Percentiles rank a stretch among this genome's conserved stretches.
Evolutionary conservation across 2,797 vertebrate species (phyloP).

Genomic region (Lithobates pipiens): DNA sequence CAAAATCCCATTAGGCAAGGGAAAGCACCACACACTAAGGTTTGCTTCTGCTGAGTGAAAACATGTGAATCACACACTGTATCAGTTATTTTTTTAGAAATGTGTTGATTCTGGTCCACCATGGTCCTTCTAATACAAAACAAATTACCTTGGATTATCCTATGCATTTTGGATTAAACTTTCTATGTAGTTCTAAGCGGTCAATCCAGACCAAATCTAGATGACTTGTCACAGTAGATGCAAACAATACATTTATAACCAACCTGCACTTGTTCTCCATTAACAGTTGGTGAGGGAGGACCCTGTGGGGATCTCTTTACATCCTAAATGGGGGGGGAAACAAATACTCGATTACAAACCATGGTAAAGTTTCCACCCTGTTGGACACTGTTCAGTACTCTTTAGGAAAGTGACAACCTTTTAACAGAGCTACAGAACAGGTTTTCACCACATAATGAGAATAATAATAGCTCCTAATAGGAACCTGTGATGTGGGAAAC

Average conservation of each 20-base stretch:
- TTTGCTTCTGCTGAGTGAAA: background rate
- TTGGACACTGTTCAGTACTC: too few relatives aligned
- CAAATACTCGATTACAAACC: background rate
- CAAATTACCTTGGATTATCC: background rate
- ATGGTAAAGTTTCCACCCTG: background rate
- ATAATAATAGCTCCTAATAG: too few relatives aligned
- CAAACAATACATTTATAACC: constrained; percentile 70
- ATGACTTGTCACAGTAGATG: background rate
- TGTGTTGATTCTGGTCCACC: background rate
- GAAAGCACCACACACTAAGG: too few relatives aligned
- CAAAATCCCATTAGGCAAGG: too few relatives aligned
- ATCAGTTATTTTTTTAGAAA: background rate
- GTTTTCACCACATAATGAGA: too few relatives aligned
- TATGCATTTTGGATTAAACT: background rate
- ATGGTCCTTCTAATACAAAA: background rate
- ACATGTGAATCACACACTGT: background rate
- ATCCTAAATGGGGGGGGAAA: constrained; percentile 83
- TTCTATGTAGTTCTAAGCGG: background rate
- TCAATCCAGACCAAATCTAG: background rate
- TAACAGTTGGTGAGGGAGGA: constrained; percentile 73
- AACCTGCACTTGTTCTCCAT: constrained; percentile 91
- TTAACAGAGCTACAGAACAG: too few relatives aligned
- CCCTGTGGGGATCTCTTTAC: constrained; percentile 3
- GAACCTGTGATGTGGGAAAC: too few relatives aligned
- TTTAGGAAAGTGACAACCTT: too few relatives aligned